Conservation (phyloP, 1,140 invertebrate genomes). For the Drosophila sproati region DNA sequence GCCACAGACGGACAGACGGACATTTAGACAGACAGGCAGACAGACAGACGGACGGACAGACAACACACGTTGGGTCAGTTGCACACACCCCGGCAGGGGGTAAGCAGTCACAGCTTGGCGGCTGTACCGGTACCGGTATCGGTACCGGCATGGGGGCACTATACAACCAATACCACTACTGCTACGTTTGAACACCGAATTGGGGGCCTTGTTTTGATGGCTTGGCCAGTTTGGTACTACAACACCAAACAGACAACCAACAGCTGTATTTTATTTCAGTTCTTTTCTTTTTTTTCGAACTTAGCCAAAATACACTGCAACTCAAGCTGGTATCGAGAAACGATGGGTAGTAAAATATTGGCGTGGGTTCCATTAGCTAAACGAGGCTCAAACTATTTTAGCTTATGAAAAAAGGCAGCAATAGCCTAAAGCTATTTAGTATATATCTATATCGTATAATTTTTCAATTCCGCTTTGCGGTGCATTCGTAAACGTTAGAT, state of each 20-base stretch:
- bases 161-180: slow-evolving; percentile 23
- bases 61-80: slow-evolving; percentile 77
- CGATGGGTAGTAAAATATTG: background rate
- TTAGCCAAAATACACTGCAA: slow-evolving; percentile 8
- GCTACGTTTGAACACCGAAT: slow-evolving; percentile 44
- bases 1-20: slow-evolving; percentile 27
- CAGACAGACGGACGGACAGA: slow-evolving; percentile 40
- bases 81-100: slow-evolving; percentile 71
- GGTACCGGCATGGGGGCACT: slow-evolving; percentile 56
- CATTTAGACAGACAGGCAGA: slow-evolving; percentile 6
- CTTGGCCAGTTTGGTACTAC: slow-evolving; percentile 57
- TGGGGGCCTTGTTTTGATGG: slow-evolving; percentile 80
- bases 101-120: slow-evolving; percentile 54
- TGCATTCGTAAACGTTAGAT: background rate
- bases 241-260: slow-evolving; percentile 42
- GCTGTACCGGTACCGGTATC: slow-evolving; percentile 40
- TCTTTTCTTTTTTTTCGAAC: background rate
- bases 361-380: slow-evolving; percentile 21
- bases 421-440: no score
- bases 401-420: no score
- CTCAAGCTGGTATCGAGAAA: slow-evolving; percentile 5
- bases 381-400: background rate
- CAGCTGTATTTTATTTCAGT: slow-evolving; percentile 42
- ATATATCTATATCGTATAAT: no score
- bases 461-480: background rate